These are phyloP conservation scores for Coptotermes formosanus DNA, from an alignment of 1,140 invertebrate species.

Conservation along the genomic window DNA sequence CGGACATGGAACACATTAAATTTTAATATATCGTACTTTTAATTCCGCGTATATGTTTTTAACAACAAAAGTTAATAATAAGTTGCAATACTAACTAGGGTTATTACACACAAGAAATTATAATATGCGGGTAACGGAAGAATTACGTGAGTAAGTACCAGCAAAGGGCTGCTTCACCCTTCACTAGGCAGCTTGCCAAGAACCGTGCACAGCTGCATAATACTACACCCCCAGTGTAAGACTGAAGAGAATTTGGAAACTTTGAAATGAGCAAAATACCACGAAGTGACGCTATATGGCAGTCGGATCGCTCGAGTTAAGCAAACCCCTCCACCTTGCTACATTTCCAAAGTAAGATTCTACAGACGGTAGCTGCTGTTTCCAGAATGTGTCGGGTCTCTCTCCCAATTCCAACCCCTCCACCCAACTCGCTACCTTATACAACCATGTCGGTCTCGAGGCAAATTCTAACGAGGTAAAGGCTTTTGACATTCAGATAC, in stretches of 20 bases:
- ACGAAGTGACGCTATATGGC: not conserved
- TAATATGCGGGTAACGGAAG: no score
- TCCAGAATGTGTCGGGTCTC: not conserved
- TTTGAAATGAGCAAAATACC: not conserved
- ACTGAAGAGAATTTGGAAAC: not conserved
- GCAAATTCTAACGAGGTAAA: constrained; percentile 19
- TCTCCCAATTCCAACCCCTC: no score
- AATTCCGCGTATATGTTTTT: no score
- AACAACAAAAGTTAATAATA: no score
- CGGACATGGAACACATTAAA: no score
- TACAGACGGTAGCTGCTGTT: not conserved
- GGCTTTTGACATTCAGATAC: constrained; percentile 11
- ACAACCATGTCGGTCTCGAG: not conserved
- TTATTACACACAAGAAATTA: no score
- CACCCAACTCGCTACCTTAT: not conserved
- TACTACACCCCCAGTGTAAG: not conserved
- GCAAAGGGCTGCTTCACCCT: no score
- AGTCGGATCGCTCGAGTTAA: not conserved
- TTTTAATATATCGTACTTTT: no score
- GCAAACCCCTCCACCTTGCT: not conserved
- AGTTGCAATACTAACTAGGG: no score
- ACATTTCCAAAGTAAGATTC: not conserved
- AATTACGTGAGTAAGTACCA: no score
- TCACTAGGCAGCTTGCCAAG: no score
- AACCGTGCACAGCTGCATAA: not conserved